These are phyloP conservation scores for Lagorchestes hirsutus DNA, from an alignment of 2,797 vertebrate genomes.

Conservation along the genomic window DNA sequence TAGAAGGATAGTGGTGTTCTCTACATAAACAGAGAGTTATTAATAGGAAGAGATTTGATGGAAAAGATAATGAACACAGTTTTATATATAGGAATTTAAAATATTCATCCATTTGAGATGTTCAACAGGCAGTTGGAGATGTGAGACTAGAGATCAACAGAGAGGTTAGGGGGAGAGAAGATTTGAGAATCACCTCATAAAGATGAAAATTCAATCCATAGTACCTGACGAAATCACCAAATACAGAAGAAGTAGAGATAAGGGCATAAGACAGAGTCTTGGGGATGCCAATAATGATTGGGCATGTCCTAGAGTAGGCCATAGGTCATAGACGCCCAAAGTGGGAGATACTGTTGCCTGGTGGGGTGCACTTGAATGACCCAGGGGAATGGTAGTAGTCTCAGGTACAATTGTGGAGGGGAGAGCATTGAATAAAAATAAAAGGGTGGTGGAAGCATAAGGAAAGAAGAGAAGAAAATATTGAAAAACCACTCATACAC, in stretches of 20 bases:
- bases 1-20: background rate
- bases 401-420: too few relatives aligned
- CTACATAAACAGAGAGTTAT: background rate
- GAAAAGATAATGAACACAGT: background rate
- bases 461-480: too few relatives aligned
- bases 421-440: too few relatives aligned
- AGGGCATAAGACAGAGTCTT: background rate
- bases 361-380: too few relatives aligned
- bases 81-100: background rate
- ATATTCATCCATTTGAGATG: background rate
- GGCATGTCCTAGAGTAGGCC: too few relatives aligned
- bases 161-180: background rate
- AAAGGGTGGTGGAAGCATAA: too few relatives aligned
- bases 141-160: background rate
- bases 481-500: too few relatives aligned
- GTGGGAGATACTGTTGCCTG: too few relatives aligned
- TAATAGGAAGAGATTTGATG: background rate
- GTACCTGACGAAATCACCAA: background rate
- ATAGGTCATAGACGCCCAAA: too few relatives aligned
- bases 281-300: background rate
- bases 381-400: too few relatives aligned
- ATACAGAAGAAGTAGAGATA: background rate
- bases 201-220: background rate
- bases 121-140: background rate
- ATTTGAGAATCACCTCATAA: background rate